Base-by-base conservation (phyloP, 2,797 vertebrate genomes). In the Triplophysa bombifrons region DNA sequence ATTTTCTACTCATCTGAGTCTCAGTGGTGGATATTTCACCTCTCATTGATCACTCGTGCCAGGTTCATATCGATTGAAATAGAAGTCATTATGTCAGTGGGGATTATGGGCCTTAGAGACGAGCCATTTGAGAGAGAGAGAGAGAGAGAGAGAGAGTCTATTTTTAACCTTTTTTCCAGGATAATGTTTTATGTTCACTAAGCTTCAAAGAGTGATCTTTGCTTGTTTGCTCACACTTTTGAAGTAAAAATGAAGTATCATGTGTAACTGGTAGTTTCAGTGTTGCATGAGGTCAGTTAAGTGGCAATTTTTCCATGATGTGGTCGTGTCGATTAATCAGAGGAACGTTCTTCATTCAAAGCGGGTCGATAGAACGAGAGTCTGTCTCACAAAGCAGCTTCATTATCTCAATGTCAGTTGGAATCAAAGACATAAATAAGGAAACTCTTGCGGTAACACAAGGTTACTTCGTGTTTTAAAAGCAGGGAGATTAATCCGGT, bases 61-160 rank as follows among this genome's bases (percentile, higher is more conserved):
- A 86, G 91, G 90, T 87, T 84, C 82, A 83, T 89, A 93, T 93
- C 88, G 92, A 94, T 90, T 85, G 75, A 82, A 86, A 83, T 88
- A 86, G 89, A 87, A 67, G 85, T 88, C 88, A 91, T 92, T 91
- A 91, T 90, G 88, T 90, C 88, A 81, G 86, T 77, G 86, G 85
- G 89, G 90, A 88, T 89, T 90, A 82, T 82, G 70, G 17, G 61
- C 27, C 60, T 63, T 58, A 58, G 56, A 58, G 10, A n/a, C n/a
- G 19, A 16, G 44, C 75, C 68, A 80, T 81, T 83, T 77, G 72
- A 74, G 60, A 66, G 65, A 8, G 17, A 63, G 55, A 75, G 80
- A 72, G 27, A 80, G 22, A 72, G 30, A 27, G 38, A 30, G 20
- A 71, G 38, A 34, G 53, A 55, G 53, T 19, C 17, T 8, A 51